These are phyloP conservation scores for Parascotia fuliginaria DNA, from an alignment of 2,888 invertebrate genomes.

Conservation along the genomic window DNA sequence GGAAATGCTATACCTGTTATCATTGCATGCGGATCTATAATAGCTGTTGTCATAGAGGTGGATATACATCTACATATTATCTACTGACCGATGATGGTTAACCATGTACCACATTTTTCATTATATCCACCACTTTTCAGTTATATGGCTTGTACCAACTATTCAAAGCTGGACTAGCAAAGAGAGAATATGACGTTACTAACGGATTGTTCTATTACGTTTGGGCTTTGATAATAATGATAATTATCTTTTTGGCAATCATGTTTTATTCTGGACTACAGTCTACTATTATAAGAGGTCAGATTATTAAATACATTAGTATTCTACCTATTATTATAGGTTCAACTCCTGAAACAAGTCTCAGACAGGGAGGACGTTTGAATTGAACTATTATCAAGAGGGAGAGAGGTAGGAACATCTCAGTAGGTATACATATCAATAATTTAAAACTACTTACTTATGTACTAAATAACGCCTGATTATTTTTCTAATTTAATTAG, in stretches of 20 bases:
- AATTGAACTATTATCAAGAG: too few species aligned
- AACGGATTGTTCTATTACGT: conserved; percentile 78
- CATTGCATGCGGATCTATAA: conserved; percentile 70
- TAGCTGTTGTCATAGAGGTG: conserved; percentile 79
- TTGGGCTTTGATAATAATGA: conserved; percentile 75
- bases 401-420: too few species aligned
- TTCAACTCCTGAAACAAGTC: too few species aligned
- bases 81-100: too few species aligned
- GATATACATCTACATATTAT: conserved; percentile 1
- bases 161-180: conserved; percentile 75
- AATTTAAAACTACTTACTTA: neutral
- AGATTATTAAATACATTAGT: neutral
- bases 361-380: too few species aligned
- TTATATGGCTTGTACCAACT: conserved; percentile 76
- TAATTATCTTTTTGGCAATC: conserved; percentile 74
- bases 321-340: too few species aligned
- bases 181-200: conserved; percentile 73
- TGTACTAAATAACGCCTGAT: neutral
- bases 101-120: neutral
- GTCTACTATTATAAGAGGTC: conserved; percentile 78
- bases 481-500: neutral
- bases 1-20: conserved; percentile 80
- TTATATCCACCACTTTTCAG: too few species aligned
- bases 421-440: too few species aligned
- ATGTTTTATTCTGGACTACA: conserved; percentile 81